These are phyloP conservation scores for Phaenicophaeus curvirostris DNA, from an alignment of 2,797 vertebrate genomes.

Conservation along the genomic window DNA sequence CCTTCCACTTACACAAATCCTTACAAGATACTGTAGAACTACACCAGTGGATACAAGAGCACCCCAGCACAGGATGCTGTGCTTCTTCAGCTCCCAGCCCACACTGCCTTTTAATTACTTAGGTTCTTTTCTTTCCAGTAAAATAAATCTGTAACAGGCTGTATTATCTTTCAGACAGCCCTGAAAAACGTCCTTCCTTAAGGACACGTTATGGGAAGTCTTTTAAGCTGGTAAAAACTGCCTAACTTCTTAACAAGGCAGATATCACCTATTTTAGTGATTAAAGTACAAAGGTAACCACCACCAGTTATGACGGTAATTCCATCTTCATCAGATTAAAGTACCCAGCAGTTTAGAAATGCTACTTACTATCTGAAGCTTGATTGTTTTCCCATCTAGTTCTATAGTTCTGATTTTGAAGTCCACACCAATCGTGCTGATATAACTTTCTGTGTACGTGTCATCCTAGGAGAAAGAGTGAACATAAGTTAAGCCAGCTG, in stretches of 20 bases:
- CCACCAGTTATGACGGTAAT: background rate
- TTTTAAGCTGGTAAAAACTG: background rate
- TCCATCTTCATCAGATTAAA: background rate
- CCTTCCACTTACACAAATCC: background rate
- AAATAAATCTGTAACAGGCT: background rate
- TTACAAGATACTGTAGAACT: background rate
- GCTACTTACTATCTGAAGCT: slow-evolving; percentile 97
- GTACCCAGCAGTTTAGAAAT: background rate
- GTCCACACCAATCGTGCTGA: slow-evolving; percentile 99
- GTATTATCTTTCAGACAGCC: background rate
- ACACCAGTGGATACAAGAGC: rapidly evolving
- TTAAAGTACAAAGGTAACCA: background rate
- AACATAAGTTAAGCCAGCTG: background rate
- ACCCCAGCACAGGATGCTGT: background rate
- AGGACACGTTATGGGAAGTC: background rate
- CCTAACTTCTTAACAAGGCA: background rate
- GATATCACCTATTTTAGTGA: background rate
- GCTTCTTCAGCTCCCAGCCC: background rate
- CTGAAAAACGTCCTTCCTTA: background rate
- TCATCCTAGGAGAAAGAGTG: slow-evolving; percentile 85
- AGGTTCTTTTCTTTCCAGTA: background rate
- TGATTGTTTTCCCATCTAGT: slow-evolving; percentile 98
- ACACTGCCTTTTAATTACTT: background rate
- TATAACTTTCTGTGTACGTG: slow-evolving; percentile 99
- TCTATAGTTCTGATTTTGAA: slow-evolving; percentile 99